Conservation (phyloP, 2,888 invertebrate species). For the Eupithecia centaureata region DNA sequence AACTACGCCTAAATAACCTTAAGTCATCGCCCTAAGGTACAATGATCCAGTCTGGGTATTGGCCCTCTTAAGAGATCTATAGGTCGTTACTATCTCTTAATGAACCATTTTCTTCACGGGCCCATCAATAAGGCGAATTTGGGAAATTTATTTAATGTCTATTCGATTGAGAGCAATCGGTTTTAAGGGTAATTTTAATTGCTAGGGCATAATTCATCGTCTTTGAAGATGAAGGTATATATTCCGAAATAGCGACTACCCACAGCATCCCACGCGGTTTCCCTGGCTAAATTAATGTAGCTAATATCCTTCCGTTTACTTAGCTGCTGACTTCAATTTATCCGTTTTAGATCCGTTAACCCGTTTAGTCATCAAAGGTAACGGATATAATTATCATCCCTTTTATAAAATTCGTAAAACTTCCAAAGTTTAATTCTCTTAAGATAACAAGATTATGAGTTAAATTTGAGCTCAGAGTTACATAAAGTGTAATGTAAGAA, state of each 20-base stretch:
- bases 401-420: too few species aligned
- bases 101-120: constrained; percentile 21
- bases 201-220: not conserved
- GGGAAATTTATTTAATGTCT: not conserved
- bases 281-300: too few species aligned
- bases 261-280: too few species aligned
- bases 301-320: too few species aligned
- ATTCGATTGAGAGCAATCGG: constrained; percentile 1
- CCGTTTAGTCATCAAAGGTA: too few species aligned
- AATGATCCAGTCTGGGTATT: constrained; percentile 24
- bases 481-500: not conserved
- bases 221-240: not conserved
- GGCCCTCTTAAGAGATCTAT: constrained; percentile 24
- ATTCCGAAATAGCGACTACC: too few species aligned
- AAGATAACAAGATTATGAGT: not conserved
- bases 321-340: too few species aligned
- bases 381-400: too few species aligned
- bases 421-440: too few species aligned
- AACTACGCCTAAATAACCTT: constrained; percentile 34
- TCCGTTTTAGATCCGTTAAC: too few species aligned
- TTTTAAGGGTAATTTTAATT: not conserved
- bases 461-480: not conserved
- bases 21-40: constrained; percentile 23
- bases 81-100: constrained; percentile 17
- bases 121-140: constrained; percentile 9